These are phyloP conservation scores for Philhelius pedissequus DNA, from an alignment of 2,888 invertebrate species.

Conservation along the genomic window DNA sequence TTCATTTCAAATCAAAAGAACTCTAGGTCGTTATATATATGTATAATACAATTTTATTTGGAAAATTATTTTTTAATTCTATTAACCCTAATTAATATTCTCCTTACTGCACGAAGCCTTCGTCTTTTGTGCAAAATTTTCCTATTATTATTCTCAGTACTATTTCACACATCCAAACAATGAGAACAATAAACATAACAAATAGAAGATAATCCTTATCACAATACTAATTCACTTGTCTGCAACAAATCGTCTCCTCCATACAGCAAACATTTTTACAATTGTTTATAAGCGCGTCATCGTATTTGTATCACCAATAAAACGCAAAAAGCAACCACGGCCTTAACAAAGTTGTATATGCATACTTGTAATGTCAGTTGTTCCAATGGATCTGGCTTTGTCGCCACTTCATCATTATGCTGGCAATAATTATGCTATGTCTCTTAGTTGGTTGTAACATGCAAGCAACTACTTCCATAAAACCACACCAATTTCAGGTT, in stretches of 20 bases:
- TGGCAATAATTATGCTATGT: constrained; percentile 45
- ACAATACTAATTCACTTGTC: background rate
- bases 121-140: background rate
- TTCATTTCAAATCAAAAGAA: background rate
- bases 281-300: background rate
- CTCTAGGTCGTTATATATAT: too few relatives aligned
- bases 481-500: constrained; percentile 60
- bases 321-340: constrained; percentile 43
- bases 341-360: constrained; percentile 48
- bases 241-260: constrained; percentile 25
- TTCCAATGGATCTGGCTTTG: constrained; percentile 5
- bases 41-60: background rate
- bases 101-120: background rate
- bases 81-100: background rate
- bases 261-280: constrained; percentile 7
- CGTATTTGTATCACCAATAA: constrained; percentile 20
- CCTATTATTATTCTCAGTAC: background rate
- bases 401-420: constrained; percentile 33
- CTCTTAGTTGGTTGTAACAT: constrained; percentile 49
- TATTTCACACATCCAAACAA: background rate
- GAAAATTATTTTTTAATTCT: background rate
- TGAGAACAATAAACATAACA: background rate
- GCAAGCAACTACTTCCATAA: constrained; percentile 49
- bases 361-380: too few relatives aligned
- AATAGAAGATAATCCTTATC: background rate